These are phyloP conservation scores for Dendropsophus ebraccatus DNA, from an alignment of 2,113 vertebrate genomes.

Conservation along the genomic window DNA sequence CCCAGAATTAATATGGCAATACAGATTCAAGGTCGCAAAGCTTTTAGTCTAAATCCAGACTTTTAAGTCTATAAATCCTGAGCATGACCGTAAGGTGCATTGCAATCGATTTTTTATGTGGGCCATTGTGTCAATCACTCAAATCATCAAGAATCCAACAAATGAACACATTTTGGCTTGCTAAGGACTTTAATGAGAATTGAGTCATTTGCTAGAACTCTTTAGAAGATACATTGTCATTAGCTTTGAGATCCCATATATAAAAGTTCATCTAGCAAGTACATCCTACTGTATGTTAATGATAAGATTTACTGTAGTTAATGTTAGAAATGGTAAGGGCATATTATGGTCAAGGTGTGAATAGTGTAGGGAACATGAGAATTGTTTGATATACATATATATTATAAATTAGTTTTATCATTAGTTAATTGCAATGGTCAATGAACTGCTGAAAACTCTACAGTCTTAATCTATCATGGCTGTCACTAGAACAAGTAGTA, in stretches of 20 bases:
- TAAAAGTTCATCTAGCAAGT: neutral
- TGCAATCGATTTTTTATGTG: neutral
- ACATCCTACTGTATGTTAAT: neutral
- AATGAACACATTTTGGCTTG: neutral
- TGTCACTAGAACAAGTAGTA: neutral
- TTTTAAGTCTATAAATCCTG: conserved; percentile 26
- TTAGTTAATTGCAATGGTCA: neutral
- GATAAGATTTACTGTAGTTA: neutral
- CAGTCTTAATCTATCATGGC: neutral
- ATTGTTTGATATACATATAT: neutral
- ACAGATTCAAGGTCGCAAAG: conserved; percentile 48
- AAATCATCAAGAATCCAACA: neutral
- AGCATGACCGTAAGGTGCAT: conserved; percentile 19
- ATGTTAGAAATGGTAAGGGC: neutral
- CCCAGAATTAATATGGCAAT: conserved; percentile 21
- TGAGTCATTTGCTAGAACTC: neutral
- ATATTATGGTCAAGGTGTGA: neutral
- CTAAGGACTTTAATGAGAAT: neutral
- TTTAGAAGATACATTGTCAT: neutral
- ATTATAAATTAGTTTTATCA: neutral
- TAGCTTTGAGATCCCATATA: neutral
- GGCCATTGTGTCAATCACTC: neutral
- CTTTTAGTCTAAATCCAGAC: conserved; percentile 22
- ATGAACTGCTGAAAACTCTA: neutral
- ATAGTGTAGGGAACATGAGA: neutral